Base-by-base conservation (phyloP, 2,797 vertebrate genomes). In the Rhincodon typus region DNA sequence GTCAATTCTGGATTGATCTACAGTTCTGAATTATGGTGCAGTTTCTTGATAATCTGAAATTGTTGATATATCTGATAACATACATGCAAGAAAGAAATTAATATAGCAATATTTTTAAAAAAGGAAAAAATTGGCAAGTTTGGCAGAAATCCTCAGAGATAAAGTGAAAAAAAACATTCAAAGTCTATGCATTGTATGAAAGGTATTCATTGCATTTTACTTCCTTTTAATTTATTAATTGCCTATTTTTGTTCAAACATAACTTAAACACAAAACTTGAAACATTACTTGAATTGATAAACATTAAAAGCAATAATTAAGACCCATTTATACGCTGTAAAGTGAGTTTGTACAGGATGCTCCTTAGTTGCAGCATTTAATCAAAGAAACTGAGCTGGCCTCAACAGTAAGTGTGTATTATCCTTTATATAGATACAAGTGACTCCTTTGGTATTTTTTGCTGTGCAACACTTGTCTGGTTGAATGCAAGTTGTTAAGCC, bases 371-470 rank as follows among this genome's bases (percentile, higher is more conserved):
- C 57, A 95, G 70, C 94, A 77, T 95, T 77, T 77, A 77, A 95
- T 95, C 94, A 95, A 74, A 94, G n/a, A 70, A 94, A 70, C 13
- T 53, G 94, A 95, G 53, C 77, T 77, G 53, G 42, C 70, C 12
- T 15, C 70, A 77, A 57, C 70, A 77, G 70, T 77, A 95, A 74
- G 42, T 95, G 46, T 30, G 57, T 77, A 95, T 95, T 95, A 95
- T 77, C 94, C 34, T 95, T 95, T 77, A 53, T 77, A 34, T 77
- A 42, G 94, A 95, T 77, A 95, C 94, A 95, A 95, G 94, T 77
- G 94, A 95, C 34, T 95, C 46, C 70, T 50, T 69, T 74, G 94
- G 70, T 95, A 50, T 62, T 62, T 95, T 95, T 57, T 77, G 72
- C 69, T n/a, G 94, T 57, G 70, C 42, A 38, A 77, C 46, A 27